These are phyloP conservation scores for Drosophila nigrodunni DNA, from an alignment of 1,140 invertebrate genomes.

Conservation along the genomic window DNA sequence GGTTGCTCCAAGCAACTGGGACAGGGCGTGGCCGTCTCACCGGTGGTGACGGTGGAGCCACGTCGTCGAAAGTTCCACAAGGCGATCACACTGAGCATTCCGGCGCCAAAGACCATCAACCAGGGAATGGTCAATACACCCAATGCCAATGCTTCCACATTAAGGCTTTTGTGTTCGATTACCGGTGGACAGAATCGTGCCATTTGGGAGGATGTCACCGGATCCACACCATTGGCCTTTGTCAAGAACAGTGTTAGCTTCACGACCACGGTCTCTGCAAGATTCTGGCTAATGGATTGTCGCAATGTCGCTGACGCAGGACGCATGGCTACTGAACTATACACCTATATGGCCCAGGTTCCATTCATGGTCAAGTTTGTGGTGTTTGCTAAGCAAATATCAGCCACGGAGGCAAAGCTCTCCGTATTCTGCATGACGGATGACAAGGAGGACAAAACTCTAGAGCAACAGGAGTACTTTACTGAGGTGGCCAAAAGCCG, in stretches of 20 bases:
- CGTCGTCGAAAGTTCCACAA: slow-evolving; percentile 99
- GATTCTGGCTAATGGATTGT: slow-evolving; percentile 99
- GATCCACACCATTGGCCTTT: slow-evolving; percentile 98
- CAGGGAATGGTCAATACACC: slow-evolving; percentile 98
- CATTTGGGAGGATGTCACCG: slow-evolving; percentile 99
- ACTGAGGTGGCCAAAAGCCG: slow-evolving; percentile 98
- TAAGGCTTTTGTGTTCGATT: slow-evolving; percentile 98
- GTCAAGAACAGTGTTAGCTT: slow-evolving; percentile 99
- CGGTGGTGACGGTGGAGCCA: slow-evolving; percentile 99
- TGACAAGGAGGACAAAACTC: slow-evolving; percentile 98
- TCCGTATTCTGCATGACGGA: slow-evolving; percentile 99
- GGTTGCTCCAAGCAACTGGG: slow-evolving; percentile 97
- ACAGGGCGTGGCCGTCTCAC: slow-evolving; percentile 98
- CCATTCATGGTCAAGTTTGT: slow-evolving; percentile 98
- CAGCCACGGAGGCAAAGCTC: slow-evolving; percentile 95
- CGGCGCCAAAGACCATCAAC: slow-evolving; percentile 96
- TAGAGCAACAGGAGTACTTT: slow-evolving; percentile 98
- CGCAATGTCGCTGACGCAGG: slow-evolving; percentile 97
- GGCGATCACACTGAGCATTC: slow-evolving; percentile 98
- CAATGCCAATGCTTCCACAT: slow-evolving; percentile 91
- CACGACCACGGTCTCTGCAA: slow-evolving; percentile 99
- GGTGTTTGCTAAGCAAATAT: slow-evolving; percentile 97
- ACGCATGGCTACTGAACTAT: slow-evolving; percentile 99
- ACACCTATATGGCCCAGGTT: slow-evolving; percentile 95
- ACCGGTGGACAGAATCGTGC: slow-evolving; percentile 98